A percentile compares a stretch with the other conserved stretches of the same genome.
Evolutionary conservation across 2,113 vertebrate genomes (phyloP).

Genomic region (Peromyscus californicus): DNA sequence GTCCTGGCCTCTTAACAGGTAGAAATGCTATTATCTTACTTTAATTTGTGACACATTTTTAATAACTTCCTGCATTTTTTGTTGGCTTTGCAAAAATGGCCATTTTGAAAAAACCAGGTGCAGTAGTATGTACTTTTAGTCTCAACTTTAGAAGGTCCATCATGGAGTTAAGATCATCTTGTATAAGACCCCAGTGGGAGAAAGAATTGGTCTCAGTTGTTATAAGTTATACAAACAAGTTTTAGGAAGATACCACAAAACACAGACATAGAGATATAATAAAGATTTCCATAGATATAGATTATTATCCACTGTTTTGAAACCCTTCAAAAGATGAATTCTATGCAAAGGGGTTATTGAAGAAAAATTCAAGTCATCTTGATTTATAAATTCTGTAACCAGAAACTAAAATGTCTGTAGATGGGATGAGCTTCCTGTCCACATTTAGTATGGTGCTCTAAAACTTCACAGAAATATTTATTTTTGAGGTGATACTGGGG

Average conservation of each 20-base stretch:
- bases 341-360: neutral
- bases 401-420: conserved; percentile 55
- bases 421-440: neutral
- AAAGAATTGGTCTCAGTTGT: neutral
- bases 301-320: conserved; percentile 37
- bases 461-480: conserved; percentile 54
- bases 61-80: neutral
- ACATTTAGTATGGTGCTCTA: conserved; percentile 25
- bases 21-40: neutral
- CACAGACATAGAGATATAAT: neutral
- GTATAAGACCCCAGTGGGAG: neutral
- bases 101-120: neutral
- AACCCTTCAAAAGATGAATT: neutral
- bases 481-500: conserved; percentile 16
- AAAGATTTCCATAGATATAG: neutral
- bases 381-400: conserved; percentile 56
- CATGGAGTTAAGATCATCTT: neutral
- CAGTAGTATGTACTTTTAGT: neutral
- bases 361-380: conserved; percentile 37
- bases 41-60: conserved; percentile 20
- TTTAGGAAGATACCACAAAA: neutral
- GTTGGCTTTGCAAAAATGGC: neutral
- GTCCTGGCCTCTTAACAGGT: neutral
- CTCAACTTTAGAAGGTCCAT: neutral
- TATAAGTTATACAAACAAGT: conserved; percentile 20